Conservation (phyloP, 2,113 vertebrate genomes). For the Daphoenositta chrysoptera region DNA sequence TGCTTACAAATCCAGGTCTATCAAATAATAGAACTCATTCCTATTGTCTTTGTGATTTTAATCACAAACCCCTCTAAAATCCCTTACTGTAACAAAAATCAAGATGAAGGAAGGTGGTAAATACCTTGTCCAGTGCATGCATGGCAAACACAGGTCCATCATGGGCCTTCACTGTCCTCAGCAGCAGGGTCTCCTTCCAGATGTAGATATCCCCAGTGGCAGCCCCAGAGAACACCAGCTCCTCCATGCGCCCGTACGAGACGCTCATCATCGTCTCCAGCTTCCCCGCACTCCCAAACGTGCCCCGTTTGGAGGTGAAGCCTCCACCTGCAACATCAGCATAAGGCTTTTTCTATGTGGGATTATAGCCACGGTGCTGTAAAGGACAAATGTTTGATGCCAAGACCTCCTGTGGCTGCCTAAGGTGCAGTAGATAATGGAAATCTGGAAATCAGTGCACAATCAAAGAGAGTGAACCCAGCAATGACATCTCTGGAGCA, state of each 20-base stretch:
- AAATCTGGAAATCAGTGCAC: not conserved
- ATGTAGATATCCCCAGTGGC: conserved; percentile 95
- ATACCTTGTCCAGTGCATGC: conserved; percentile 96
- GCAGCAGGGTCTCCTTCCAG: conserved; percentile 88
- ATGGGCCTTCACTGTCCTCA: conserved; percentile 94
- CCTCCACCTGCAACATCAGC: conserved; percentile 82
- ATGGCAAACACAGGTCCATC: conserved; percentile 96
- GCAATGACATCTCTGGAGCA: not conserved
- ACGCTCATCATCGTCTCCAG: conserved; percentile 96
- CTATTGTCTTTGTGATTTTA: not conserved
- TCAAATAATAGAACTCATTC: not conserved
- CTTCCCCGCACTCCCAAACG: conserved; percentile 84
- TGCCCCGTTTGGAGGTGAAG: conserved; percentile 89
- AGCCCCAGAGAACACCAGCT: conserved; percentile 91
- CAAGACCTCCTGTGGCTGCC: not conserved
- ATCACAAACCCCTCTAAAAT: not conserved
- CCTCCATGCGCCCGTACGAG: conserved; percentile 88
- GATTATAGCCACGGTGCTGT: not conserved
- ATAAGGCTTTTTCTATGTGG: not conserved
- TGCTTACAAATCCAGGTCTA: not conserved
- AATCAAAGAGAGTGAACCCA: not conserved
- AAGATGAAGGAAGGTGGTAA: not conserved
- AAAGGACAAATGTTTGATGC: not conserved
- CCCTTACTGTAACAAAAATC: not conserved
- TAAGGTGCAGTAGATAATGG: accelerated